Conservation (phyloP, 2,113 vertebrate species). For the Kryptolebias marmoratus region DNA sequence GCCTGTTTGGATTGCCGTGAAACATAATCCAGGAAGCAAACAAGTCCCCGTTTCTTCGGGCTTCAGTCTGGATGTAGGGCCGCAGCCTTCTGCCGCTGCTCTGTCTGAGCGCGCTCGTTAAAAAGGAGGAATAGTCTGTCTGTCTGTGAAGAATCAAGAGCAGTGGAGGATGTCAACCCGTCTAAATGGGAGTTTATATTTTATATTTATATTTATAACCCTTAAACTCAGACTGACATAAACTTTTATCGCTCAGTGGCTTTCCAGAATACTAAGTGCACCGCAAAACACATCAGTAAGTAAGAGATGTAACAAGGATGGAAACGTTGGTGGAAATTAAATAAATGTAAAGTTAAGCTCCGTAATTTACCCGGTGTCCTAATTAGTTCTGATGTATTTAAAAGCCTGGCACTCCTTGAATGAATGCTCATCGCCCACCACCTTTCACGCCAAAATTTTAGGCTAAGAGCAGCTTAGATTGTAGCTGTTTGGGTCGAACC, state of each 20-base stretch:
- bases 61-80: neutral
- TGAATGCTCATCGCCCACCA: no score
- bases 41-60: neutral
- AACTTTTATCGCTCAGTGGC: neutral
- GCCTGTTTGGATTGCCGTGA: constrained; percentile 26
- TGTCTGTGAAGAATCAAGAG: constrained; percentile 7
- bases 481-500: no score
- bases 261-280: constrained; percentile 3
- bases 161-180: neutral
- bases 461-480: no score
- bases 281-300: neutral
- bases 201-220: constrained; percentile 10
- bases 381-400: no score
- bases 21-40: constrained; percentile 27
- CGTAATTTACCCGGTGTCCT: no score
- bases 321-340: neutral
- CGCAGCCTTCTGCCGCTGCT: neutral
- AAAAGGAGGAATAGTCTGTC: constrained; percentile 14
- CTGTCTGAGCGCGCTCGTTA: constrained; percentile 1
- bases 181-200: constrained; percentile 8
- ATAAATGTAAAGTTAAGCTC: no score
- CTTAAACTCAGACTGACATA: neutral
- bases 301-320: neutral
- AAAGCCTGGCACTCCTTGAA: no score
- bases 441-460: no score